These are phyloP conservation scores for Geotrypetes seraphini DNA, from an alignment of 2,797 vertebrate genomes.

Conservation along the genomic window DNA sequence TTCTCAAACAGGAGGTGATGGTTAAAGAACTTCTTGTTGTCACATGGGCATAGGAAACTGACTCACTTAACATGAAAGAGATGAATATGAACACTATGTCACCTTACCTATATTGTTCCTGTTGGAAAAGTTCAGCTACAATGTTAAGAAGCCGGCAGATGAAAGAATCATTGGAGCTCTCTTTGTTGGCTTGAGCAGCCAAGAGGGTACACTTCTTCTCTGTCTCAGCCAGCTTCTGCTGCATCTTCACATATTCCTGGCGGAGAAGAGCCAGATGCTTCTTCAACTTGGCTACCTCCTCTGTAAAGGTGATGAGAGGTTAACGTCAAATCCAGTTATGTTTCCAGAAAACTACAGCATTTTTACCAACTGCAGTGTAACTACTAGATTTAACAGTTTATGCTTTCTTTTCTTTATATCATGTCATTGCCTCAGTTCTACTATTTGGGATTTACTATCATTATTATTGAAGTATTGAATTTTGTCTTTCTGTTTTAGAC, in stretches of 20 bases:
- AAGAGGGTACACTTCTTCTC: conserved; percentile 81
- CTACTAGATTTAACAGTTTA: no score
- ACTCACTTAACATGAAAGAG: neutral
- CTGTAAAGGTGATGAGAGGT: conserved; percentile 46
- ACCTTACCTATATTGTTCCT: conserved; percentile 89
- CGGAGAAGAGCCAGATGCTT: conserved; percentile 94
- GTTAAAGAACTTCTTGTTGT: no score
- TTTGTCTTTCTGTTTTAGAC: no score
- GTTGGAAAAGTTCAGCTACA: conserved; percentile 79
- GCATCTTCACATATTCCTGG: conserved; percentile 97
- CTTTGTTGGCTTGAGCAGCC: conserved; percentile 69
- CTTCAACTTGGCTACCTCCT: conserved; percentile 98
- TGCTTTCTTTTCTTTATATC: no score
- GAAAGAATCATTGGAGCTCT: conserved; percentile 69
- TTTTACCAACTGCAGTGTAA: no score
- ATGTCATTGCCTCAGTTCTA: no score
- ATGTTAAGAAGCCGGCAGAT: conserved; percentile 84
- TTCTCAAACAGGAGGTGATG: no score
- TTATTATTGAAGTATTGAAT: no score
- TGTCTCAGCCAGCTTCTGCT: conserved; percentile 89
- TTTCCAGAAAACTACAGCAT: no score
- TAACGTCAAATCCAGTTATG: no score
- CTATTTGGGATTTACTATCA: no score
- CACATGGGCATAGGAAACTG: no score
- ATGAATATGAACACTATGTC: neutral